Evolutionary conservation across 2,888 invertebrate species (phyloP), one percentile per base, ranked within the genome.

Genomic region (Fabriciana adippe): DNA sequence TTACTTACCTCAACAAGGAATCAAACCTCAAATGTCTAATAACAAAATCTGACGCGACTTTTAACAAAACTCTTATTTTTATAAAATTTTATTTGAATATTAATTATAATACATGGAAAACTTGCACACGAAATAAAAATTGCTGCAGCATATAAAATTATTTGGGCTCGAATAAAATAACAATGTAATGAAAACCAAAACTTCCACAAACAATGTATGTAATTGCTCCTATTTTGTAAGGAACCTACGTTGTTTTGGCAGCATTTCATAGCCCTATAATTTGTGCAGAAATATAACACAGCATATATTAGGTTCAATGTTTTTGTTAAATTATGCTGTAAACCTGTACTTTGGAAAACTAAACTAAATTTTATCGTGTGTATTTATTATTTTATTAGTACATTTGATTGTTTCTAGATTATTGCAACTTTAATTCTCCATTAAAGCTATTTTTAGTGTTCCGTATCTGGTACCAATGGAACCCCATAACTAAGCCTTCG

Each of bases 171-270:
- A 35, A 16, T 35, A 53, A 51, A 51, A 21, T 41, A 61, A 61
- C 51, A 53, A 61, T 41, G 41, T 51, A 51, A 18, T 53, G 26
- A 26, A 51, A 41, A 41, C 35, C 61, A 13, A 16, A 51, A 41
- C 35, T 48, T 51, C 11, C 35, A 51, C 6, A 35, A 51, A 60
- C 60, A 60, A 50, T 60, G 50, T 18, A 18, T 35, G 50, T 61
- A n/a, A 61, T 51, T 14, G 18, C 50, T 26, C 2, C 48, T 48
- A 53, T 61, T 15, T 51, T 53, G 11, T 51, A 61, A 35, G 61
- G 51, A 61, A 51, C 60, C 51, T 31, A 31, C 47, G 57, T 64
- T 68, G 64, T 47, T 64, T 68, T 68, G 68, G 55, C 68, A 68
- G 45, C 64, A 55, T 54, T 60, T 55, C 50, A 68, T 45, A 60